Base-by-base conservation (phyloP, 2,113 vertebrate genomes). In the Brachyistius frenatus region DNA sequence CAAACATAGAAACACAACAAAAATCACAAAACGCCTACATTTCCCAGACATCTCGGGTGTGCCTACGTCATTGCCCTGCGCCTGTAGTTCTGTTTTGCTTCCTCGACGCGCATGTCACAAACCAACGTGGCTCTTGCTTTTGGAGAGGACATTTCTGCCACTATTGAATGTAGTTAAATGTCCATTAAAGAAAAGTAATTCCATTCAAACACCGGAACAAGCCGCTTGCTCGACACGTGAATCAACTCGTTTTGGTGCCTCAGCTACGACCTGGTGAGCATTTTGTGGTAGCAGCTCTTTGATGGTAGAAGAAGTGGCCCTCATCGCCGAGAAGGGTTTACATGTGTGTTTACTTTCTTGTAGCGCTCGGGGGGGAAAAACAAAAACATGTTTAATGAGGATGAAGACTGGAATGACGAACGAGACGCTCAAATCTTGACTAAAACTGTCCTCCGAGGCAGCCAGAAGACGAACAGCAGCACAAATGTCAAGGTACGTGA, bases 371-470 rank as follows among this genome's bases (percentile, higher is more conserved):
- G 63, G 7, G 23, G 23, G 23, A 23, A 23, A 23, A 23, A 23
- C 23, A 1, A 23, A 75, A 93, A 77, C 46, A 96, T 96, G 95
- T 96, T 96, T 70, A 86, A 85, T 14, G 93, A 94, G 46, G 93
- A 93, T 9, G 92, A 93, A 57, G 91, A 94, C 44, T 96, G 95
- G 95, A 91, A 83, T 9, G 94, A 95, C 69, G 89, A 84, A 16
- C 7, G 73, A 13, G 88, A 89, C 4, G 67, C 61, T 60, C 37
- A 83, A n/a, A 14, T 68, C 4, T 46, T 78, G 61, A 74, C 47
- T 33, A 35, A 74, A n/a, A 13, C 55, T n/a, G 69, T 73, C 4
- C 58, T 60, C 15, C 57, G 47, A 31, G 71, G 53, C n/a, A 44
- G 7, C 6, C 55, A 73, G 52, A 80, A 76, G 32, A 0, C 54